Conservation (phyloP, 2,888 invertebrate genomes). For the Girardia tigrina region DNA sequence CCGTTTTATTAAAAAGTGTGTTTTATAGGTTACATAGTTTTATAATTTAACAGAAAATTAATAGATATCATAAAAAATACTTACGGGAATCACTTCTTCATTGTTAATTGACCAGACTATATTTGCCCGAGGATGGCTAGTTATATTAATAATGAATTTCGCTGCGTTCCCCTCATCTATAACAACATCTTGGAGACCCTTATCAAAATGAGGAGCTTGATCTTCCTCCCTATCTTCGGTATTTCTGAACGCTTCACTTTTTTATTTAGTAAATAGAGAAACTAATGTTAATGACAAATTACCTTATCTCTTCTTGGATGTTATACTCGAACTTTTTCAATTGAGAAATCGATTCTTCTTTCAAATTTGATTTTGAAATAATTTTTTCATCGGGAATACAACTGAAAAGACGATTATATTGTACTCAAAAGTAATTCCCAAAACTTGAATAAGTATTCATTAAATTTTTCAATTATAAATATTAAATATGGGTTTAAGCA, state of each 20-base stretch:
- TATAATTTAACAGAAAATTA: too few relatives aligned
- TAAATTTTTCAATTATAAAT: too few relatives aligned
- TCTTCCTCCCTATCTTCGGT: not conserved
- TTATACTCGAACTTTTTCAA: slow-evolving; percentile 1
- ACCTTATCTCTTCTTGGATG: slow-evolving; percentile 1
- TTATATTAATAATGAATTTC: not conserved
- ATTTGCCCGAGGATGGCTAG: not conserved
- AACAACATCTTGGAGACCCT: not conserved
- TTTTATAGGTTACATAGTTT: too few relatives aligned
- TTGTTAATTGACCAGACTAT: slow-evolving; percentile 6
- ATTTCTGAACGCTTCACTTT: not conserved
- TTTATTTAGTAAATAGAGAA: not conserved
- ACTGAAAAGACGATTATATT: not conserved
- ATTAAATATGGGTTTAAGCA: too few relatives aligned
- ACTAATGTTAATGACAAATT: not conserved
- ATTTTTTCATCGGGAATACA: slow-evolving; percentile 12
- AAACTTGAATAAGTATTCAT: too few relatives aligned
- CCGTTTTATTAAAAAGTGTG: too few relatives aligned
- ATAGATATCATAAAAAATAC: too few relatives aligned
- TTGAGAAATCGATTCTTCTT: slow-evolving; percentile 1
- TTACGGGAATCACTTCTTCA: not conserved
- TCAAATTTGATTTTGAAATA: not conserved
- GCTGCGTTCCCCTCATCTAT: slow-evolving; percentile 10
- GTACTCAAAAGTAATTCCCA: too few relatives aligned
- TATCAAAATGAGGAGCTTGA: not conserved